A percentile compares a stretch with the other conserved stretches of the same genome.
Evolutionary conservation across 2,888 invertebrate genomes (phyloP).

Genomic region (Erynnis tages): DNA sequence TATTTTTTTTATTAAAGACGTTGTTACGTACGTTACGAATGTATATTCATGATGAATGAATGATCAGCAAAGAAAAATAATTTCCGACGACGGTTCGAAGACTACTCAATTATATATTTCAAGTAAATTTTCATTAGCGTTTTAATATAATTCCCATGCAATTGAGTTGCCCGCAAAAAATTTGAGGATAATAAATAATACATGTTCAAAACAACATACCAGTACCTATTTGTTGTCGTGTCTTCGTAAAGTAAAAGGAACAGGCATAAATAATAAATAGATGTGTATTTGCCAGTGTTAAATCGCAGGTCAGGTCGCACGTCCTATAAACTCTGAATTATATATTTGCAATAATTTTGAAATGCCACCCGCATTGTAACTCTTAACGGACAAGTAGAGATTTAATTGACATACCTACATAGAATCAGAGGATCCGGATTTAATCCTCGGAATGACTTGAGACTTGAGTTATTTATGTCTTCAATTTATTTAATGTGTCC

Average conservation of each 20-base stretch:
- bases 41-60: no score
- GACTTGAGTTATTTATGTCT: background rate
- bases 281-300: conserved; percentile 27
- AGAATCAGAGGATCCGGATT: conserved; percentile 13
- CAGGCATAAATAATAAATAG: conserved; percentile 25
- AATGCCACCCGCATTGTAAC: conserved; percentile 28
- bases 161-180: no score
- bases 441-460: background rate
- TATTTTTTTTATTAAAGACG: no score
- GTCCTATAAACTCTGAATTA: conserved; percentile 26
- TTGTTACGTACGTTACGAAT: no score
- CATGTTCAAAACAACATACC: no score
- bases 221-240: conserved; percentile 13
- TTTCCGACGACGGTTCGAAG: no score
- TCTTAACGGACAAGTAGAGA: conserved; percentile 23
- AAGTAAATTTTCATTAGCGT: no score
- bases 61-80: no score
- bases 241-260: conserved; percentile 18
- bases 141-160: no score
- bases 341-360: conserved; percentile 26
- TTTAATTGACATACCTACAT: conserved; percentile 26
- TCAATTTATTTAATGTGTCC: background rate
- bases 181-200: no score
- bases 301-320: conserved; percentile 24
- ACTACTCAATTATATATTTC: no score